Conservation (phyloP, 2,888 invertebrate species). For the Lithophane semibrunnea region DNA sequence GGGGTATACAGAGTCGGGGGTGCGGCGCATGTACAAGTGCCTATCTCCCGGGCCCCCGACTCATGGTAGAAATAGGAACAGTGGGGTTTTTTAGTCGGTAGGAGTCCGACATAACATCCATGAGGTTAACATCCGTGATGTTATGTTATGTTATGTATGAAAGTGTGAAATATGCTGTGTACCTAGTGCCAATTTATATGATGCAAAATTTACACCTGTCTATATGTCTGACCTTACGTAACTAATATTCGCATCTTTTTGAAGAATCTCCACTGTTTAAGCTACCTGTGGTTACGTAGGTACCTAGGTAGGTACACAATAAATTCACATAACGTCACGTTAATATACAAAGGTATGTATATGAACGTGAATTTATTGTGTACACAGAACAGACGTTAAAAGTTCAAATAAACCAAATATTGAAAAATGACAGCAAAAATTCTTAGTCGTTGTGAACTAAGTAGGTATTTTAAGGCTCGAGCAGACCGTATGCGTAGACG, state of each 20-base stretch:
- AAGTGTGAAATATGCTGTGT: slow-evolving; percentile 28
- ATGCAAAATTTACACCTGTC: slow-evolving; percentile 6
- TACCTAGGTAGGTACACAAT: too few relatives aligned
- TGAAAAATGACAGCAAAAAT: neutral
- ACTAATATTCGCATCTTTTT: slow-evolving; percentile 28
- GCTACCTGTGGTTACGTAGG: slow-evolving; percentile 8
- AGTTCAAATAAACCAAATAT: slow-evolving; percentile 16
- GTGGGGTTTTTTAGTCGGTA: too few relatives aligned
- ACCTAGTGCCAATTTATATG: neutral
- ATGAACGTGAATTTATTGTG: slow-evolving; percentile 27
- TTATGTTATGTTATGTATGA: neutral
- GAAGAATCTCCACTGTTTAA: neutral
- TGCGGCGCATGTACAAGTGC: too few relatives aligned
- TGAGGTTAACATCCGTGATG: neutral
- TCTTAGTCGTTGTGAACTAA: neutral
- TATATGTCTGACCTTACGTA: neutral
- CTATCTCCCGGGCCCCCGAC: too few relatives aligned
- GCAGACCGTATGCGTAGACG: too few relatives aligned
- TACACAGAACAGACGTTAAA: slow-evolving; percentile 1
- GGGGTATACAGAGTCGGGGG: too few relatives aligned
- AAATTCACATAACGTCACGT: too few relatives aligned
- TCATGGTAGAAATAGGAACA: too few relatives aligned
- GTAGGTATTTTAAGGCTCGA: too few relatives aligned
- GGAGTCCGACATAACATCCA: too few relatives aligned
- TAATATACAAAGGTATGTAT: too few relatives aligned